A percentile compares a stretch with the other conserved stretches of the same genome.
Evolutionary conservation across 2,113 vertebrate species (phyloP).

Genomic region (Geothlypis trichas): DNA sequence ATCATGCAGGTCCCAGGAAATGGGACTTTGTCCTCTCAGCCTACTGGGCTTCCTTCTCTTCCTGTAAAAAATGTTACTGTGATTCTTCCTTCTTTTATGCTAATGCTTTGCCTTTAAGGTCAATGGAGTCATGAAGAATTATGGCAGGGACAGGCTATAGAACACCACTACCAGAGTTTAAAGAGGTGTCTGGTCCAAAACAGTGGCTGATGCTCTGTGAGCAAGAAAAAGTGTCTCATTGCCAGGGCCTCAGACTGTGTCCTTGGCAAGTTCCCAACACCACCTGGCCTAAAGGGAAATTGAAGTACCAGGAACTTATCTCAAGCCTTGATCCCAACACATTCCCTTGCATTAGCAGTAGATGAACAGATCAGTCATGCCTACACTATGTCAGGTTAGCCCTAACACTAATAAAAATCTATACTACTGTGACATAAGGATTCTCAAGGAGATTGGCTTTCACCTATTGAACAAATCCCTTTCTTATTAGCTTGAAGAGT

Average conservation of each 20-base stretch:
- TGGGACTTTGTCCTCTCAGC: background rate
- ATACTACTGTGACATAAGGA: conserved; percentile 13
- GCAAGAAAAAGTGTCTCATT: conserved; percentile 12
- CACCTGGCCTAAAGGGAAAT: background rate
- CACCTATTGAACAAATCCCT: background rate
- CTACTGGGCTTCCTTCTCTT: background rate
- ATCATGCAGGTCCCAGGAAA: background rate
- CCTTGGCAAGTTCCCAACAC: conserved; percentile 27
- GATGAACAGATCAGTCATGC: conserved; percentile 49
- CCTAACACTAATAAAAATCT: conserved; percentile 41
- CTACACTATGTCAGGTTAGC: background rate
- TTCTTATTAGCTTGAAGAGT: background rate
- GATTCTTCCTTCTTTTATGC: background rate
- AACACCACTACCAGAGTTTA: background rate
- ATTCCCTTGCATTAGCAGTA: conserved; percentile 12
- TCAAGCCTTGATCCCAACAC: conserved; percentile 14
- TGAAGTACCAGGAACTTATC: conserved; percentile 11
- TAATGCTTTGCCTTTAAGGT: conserved; percentile 2
- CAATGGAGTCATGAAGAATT: background rate
- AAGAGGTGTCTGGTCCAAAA: background rate
- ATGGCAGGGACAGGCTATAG: background rate
- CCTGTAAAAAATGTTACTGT: background rate
- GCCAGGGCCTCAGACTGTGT: background rate
- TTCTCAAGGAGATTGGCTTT: conserved; percentile 34
- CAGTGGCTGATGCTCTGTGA: background rate